A percentile compares a stretch with the other conserved stretches of the same genome.
These are phyloP conservation scores for Pseudococcus viburni DNA, from an alignment of 2,888 invertebrate species.

Conservation along the genomic window DNA sequence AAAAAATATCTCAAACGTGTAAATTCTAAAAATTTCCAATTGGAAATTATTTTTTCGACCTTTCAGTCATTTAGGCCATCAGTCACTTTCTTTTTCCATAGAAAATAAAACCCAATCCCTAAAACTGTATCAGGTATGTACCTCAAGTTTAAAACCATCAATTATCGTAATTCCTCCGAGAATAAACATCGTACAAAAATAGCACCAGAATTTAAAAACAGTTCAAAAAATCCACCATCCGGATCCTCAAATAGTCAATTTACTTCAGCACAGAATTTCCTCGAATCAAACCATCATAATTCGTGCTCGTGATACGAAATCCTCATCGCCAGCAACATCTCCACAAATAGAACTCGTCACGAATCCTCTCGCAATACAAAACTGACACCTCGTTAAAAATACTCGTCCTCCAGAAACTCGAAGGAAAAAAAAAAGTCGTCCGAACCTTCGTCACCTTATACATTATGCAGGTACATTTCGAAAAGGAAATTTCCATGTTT, in stretches of 20 bases:
- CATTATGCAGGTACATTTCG: not conserved
- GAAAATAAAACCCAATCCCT: no score
- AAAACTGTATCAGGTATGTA: no score
- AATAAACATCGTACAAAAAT: not conserved
- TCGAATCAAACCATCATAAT: no score
- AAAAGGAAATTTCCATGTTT: constrained; percentile 14
- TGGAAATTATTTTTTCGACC: no score
- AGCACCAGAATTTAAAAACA: not conserved
- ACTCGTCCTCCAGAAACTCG: not conserved
- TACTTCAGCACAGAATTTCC: no score
- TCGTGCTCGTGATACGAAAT: no score
- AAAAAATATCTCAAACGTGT: no score
- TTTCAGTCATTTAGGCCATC: no score
- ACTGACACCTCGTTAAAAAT: not conserved
- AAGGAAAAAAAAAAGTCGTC: not conserved
- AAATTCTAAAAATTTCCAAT: no score
- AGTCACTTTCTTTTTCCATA: no score
- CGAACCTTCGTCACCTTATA: not conserved
- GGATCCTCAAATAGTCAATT: not conserved
- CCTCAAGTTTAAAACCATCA: no score
- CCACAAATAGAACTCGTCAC: not conserved
- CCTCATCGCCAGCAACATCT: not conserved
- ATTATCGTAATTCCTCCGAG: not conserved
- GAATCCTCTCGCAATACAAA: not conserved
- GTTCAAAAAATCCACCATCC: not conserved